phyloP scores from a whole-genome alignment of 2,888 invertebrate genomes.

The Willowsia nigromaculata region DNA sequence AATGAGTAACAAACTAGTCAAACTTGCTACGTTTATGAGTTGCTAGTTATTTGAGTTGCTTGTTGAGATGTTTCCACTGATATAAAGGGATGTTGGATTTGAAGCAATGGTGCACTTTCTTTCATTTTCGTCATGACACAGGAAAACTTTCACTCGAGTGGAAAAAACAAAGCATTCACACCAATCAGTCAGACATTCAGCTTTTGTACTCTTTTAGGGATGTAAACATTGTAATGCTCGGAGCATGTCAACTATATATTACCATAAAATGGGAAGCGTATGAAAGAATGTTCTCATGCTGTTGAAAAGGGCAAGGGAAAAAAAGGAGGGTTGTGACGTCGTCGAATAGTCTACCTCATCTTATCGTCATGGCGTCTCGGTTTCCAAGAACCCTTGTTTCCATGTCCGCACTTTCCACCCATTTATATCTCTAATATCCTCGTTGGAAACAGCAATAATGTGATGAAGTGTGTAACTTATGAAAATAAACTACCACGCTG shows the following conservation, averaged over 20 bases:
- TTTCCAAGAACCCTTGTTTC: background rate
- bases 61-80: no score
- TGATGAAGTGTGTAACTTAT: conserved; percentile 6
- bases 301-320: no score
- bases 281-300: no score
- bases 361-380: background rate
- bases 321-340: no score
- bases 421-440: background rate
- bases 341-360: background rate
- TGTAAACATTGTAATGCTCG: no score
- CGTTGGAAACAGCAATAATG: background rate
- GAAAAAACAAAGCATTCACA: background rate
- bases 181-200: no score
- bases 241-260: no score
- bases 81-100: no score
- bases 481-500: background rate
- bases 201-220: no score
- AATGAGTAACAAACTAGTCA: background rate
- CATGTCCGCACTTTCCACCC: background rate
- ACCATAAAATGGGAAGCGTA: no score
- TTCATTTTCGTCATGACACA: background rate
- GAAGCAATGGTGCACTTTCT: no score
- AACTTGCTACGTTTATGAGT: background rate
- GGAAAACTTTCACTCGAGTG: background rate
- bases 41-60: no score